Conservation (phyloP, 2,797 vertebrate genomes). For the Artibeus jamaicensis region DNA sequence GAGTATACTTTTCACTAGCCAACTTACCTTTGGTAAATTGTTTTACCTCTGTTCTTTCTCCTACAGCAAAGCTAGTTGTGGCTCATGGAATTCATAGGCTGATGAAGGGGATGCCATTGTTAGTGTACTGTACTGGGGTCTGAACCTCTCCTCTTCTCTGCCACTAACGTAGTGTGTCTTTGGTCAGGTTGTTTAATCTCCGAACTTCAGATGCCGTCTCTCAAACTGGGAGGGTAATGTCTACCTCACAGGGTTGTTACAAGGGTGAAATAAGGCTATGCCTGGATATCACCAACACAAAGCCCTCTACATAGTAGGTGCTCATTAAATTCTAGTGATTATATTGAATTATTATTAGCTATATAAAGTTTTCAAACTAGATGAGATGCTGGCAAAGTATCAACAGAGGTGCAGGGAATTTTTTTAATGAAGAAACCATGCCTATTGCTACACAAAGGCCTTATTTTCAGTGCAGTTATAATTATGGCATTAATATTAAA, state of each 20-base stretch:
- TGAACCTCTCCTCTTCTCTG: not conserved
- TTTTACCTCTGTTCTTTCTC: constrained; percentile 1
- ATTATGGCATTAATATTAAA: not conserved
- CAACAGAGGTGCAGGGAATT: not conserved
- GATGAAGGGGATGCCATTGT: not conserved
- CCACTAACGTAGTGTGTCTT: not conserved
- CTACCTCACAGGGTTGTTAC: not conserved
- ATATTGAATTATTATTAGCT: not conserved
- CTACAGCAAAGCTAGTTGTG: not conserved
- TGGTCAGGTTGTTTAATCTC: not conserved
- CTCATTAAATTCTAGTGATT: not conserved
- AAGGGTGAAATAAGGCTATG: not conserved
- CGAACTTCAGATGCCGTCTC: not conserved
- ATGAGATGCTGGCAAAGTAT: not conserved
- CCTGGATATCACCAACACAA: not conserved
- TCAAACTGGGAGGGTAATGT: not conserved
- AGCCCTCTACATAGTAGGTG: not conserved
- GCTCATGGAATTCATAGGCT: not conserved
- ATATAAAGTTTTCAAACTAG: not conserved
- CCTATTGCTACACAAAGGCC: not conserved
- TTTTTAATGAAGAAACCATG: not conserved
- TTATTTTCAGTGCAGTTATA: not conserved
- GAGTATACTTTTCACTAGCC: not conserved
- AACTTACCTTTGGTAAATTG: not conserved
- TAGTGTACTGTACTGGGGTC: not conserved